Evolutionary conservation across 2,113 vertebrate species (phyloP).

Genomic region (Notarius quadriscutis): DNA sequence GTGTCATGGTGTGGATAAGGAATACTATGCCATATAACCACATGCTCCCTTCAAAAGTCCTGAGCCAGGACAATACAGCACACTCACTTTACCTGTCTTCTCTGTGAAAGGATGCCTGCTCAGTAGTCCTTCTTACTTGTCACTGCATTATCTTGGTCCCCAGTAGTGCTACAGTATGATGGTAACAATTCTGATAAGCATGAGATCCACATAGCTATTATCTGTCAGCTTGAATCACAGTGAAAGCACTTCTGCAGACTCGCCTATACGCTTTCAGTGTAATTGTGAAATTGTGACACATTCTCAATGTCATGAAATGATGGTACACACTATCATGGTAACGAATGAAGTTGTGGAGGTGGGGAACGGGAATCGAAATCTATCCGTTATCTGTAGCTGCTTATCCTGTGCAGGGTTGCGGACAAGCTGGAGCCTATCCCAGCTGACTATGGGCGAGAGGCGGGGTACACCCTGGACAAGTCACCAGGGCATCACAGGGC

Average conservation of each 20-base stretch:
- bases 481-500: too few relatives aligned
- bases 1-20: background rate
- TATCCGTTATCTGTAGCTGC: too few relatives aligned
- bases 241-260: background rate
- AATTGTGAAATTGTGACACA: constrained; percentile 2
- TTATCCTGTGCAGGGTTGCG: too few relatives aligned
- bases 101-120: background rate
- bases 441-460: too few relatives aligned
- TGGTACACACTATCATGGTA: background rate
- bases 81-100: background rate
- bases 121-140: constrained; percentile 5
- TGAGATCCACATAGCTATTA: constrained; percentile 21
- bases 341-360: background rate
- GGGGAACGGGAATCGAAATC: too few relatives aligned
- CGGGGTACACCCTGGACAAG: too few relatives aligned
- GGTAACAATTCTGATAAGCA: background rate
- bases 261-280: background rate
- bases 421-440: too few relatives aligned
- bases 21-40: background rate
- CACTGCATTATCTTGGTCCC: background rate
- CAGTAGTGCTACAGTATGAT: background rate
- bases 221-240: constrained; percentile 2
- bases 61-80: background rate
- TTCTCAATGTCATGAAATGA: background rate
- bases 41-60: background rate